Percentiles rank a stretch among this genome's conserved stretches.
Conservation (phyloP, 2,113 vertebrate genomes). For the Leptobrachium leishanense region DNA sequence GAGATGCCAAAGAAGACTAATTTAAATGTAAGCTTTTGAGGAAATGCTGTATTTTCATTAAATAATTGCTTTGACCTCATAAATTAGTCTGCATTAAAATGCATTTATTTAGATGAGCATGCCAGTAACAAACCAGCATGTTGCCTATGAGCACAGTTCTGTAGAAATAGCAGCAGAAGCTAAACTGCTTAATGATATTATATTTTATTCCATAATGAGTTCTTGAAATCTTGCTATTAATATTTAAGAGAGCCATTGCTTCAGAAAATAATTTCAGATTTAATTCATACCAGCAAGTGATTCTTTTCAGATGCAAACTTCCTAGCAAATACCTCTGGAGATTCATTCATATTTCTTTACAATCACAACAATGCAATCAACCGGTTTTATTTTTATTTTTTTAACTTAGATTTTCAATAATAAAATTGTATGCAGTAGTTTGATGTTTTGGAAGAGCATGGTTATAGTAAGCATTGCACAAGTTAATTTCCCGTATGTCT, state of each 20-base stretch:
- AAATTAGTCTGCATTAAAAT: background rate
- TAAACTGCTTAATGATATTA: background rate
- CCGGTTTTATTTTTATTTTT: too few relatives aligned
- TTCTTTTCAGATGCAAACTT: background rate
- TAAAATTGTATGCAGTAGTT: too few relatives aligned
- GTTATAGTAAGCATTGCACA: too few relatives aligned
- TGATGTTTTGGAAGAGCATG: too few relatives aligned
- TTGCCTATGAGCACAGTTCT: background rate
- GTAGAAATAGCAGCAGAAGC: background rate
- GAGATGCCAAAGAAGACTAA: background rate
- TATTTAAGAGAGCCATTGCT: background rate
- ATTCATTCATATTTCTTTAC: background rate
- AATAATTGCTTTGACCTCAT: background rate
- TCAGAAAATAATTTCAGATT: background rate
- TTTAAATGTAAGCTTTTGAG: background rate
- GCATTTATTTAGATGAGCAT: background rate
- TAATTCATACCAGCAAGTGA: background rate
- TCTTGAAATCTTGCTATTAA: background rate
- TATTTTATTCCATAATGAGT: background rate
- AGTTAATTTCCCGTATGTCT: too few relatives aligned
- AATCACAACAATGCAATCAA: too few relatives aligned
- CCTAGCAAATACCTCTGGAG: background rate
- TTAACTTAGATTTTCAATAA: too few relatives aligned
- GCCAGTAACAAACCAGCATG: background rate
- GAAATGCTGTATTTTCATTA: background rate